Conservation (phyloP, 2,113 vertebrate genomes). For the human (Homo sapiens) region GRCh38 chr16:61680001-61680500, state of each 20-base stretch:
- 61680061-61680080: not conserved
- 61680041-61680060: not conserved
- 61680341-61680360: not conserved
- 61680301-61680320: not conserved
- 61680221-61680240: not conserved
- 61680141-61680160: not conserved
- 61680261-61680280: too few species aligned
- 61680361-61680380: not conserved
- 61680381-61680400: not conserved
- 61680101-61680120: not conserved
- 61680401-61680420: not conserved
- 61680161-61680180: not conserved
- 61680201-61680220: not conserved
- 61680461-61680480: not conserved
- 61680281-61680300: not conserved
- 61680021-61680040: not conserved
- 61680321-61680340: not conserved
- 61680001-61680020: not conserved
- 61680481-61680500: not conserved
- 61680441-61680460: not conserved
- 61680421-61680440: not conserved
- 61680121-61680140: not conserved
- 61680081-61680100: not conserved
- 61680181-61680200: not conserved
- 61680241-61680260: not conserved